Conservation (phyloP, 2,888 invertebrate genomes). For the Sarcophaga subvicina region DNA sequence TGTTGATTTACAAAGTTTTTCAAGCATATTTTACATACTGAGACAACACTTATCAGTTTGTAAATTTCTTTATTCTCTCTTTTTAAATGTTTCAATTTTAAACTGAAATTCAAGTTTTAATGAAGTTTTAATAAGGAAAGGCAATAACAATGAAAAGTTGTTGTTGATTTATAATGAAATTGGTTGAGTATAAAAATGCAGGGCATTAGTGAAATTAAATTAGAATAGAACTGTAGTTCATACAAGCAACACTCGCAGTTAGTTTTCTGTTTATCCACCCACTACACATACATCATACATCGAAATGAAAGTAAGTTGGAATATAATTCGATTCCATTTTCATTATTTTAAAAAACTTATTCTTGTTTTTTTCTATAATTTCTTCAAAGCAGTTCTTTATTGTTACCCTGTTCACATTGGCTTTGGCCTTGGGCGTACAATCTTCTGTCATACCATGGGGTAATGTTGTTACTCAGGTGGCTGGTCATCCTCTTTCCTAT, state of each 20-base stretch:
- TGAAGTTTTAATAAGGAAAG: background rate
- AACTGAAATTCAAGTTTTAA: background rate
- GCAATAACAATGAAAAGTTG: background rate
- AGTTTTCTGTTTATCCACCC: background rate
- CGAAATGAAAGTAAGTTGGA: background rate
- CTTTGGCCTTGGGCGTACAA: slow-evolving; percentile 78
- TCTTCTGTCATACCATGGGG: slow-evolving; percentile 76
- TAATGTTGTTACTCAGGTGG: slow-evolving; percentile 70
- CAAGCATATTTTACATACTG: background rate
- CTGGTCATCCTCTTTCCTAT: slow-evolving; percentile 75
- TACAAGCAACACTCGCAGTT: background rate
- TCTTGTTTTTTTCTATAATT: background rate
- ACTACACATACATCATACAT: background rate
- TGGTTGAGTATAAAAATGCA: background rate
- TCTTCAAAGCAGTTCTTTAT: background rate
- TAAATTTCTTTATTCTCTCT: background rate
- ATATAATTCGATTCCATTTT: background rate
- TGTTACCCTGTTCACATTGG: slow-evolving; percentile 76
- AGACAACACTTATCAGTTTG: background rate
- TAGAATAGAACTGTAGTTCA: background rate
- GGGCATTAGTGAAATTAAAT: background rate
- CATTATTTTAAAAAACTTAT: background rate
- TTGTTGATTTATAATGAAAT: background rate
- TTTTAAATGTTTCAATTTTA: no score
- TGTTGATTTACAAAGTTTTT: background rate